Evolutionary conservation across 2,797 vertebrate species (phyloP).

Genomic region (Psittacula derbiana): DNA sequence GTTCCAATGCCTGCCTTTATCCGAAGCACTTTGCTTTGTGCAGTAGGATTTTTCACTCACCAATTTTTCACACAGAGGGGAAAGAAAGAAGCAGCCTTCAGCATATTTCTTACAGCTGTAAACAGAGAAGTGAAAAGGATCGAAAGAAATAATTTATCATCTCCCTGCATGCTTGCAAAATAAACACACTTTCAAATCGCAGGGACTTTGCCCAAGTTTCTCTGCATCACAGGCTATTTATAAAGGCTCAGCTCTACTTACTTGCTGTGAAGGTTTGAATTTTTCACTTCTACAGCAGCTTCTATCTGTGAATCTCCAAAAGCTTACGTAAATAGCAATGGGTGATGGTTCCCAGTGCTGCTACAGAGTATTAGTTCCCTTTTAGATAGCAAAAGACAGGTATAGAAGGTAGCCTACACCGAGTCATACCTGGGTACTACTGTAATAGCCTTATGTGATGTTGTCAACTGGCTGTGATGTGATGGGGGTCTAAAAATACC

Average conservation of each 20-base stretch:
- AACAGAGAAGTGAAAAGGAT: background rate
- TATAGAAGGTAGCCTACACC: background rate
- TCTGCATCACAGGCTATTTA: background rate
- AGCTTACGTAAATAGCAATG: background rate
- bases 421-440: background rate
- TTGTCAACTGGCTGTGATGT: background rate
- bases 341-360: background rate
- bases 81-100: background rate
- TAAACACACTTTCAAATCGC: background rate
- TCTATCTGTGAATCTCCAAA: background rate
- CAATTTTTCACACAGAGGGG: background rate
- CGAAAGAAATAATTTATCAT: background rate
- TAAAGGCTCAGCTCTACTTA: background rate
- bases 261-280: background rate
- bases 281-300: background rate
- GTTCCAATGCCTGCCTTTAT: background rate
- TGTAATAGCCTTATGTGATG: background rate
- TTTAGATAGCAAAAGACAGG: background rate
- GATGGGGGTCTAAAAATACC: background rate
- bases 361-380: background rate
- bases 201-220: background rate
- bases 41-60: background rate
- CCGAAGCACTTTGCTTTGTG: background rate
- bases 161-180: background rate
- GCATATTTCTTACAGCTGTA: background rate